Conservation (phyloP, 2,797 vertebrate species). For the Rhinogobio ventralis region DNA sequence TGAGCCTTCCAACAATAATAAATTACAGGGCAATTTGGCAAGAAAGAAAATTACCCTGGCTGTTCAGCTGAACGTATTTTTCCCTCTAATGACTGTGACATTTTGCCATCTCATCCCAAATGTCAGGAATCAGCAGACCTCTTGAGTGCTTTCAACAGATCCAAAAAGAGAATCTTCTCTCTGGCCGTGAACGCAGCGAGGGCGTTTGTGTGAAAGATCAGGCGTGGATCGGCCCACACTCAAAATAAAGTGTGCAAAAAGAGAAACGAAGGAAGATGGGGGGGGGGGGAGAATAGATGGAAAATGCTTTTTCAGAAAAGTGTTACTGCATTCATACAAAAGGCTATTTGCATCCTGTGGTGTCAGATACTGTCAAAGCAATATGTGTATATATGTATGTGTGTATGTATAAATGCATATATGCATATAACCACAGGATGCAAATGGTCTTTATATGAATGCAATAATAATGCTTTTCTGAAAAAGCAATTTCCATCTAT, state of each 20-base stretch:
- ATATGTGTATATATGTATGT: not conserved
- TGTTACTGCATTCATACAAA: not conserved
- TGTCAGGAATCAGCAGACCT: slow-evolving; percentile 43
- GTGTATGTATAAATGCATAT: too few relatives aligned
- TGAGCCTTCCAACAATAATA: slow-evolving; percentile 40
- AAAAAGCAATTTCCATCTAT: not conserved
- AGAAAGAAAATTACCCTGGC: slow-evolving; percentile 19
- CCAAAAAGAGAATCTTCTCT: not conserved
- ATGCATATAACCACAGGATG: not conserved
- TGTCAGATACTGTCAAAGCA: not conserved
- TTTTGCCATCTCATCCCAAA: slow-evolving; percentile 46
- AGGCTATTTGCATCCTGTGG: not conserved
- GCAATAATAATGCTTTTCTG: too few relatives aligned
- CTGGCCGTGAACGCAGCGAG: slow-evolving; percentile 9
- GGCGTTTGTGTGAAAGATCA: slow-evolving; percentile 25
- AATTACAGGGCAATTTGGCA: slow-evolving; percentile 24
- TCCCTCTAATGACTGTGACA: slow-evolving; percentile 38
- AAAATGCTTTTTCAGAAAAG: slow-evolving; percentile 12
- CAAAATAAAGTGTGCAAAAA: slow-evolving; percentile 8
- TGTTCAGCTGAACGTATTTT: slow-evolving; percentile 7
- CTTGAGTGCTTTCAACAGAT: not conserved
- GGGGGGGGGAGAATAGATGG: not conserved
- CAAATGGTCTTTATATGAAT: too few relatives aligned
- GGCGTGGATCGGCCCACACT: not conserved
- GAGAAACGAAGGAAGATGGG: not conserved